Percentiles rank a stretch among this genome's conserved stretches.
Conservation (phyloP, 2,888 invertebrate species). For the Lordiphosa andalusiaca region DNA sequence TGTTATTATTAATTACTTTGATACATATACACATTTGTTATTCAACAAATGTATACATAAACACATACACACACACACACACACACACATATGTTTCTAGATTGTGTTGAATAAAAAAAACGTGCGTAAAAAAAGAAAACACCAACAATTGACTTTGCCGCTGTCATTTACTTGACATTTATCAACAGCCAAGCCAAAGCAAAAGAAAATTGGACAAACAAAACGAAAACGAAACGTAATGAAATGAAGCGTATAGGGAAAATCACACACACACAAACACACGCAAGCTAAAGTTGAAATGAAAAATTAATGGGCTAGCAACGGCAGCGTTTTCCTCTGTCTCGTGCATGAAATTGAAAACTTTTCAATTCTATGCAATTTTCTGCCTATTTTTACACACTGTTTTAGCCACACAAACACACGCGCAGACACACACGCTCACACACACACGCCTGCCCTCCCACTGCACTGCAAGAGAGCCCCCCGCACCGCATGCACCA, state of each 20-base stretch:
- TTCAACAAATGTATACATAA: background rate
- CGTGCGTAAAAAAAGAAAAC: constrained; percentile 9
- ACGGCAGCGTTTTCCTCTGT: constrained; percentile 4
- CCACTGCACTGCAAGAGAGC: background rate
- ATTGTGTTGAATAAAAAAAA: constrained; percentile 4
- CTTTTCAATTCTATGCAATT: constrained; percentile 42
- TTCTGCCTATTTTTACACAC: constrained; percentile 50
- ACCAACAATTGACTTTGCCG: constrained; percentile 1
- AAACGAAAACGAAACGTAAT: constrained; percentile 11
- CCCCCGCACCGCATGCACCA: too few species aligned
- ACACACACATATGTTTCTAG: constrained; percentile 1
- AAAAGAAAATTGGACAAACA: constrained; percentile 2
- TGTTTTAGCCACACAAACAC: constrained; percentile 9
- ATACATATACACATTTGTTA: constrained; percentile 1
- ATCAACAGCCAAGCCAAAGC: constrained; percentile 28
- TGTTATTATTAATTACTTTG: constrained; percentile 8
- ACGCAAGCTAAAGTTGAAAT: constrained; percentile 14
- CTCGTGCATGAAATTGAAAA: constrained; percentile 27
- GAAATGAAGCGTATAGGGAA: constrained; percentile 15
- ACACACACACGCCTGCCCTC: constrained; percentile 21
- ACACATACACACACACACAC: background rate
- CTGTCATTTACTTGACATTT: constrained; percentile 35
- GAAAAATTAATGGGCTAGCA: constrained; percentile 10
- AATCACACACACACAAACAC: constrained; percentile 20
- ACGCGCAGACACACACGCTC: constrained; percentile 3